Conservation (phyloP, 2,797 vertebrate genomes). For the Pterois miles region DNA sequence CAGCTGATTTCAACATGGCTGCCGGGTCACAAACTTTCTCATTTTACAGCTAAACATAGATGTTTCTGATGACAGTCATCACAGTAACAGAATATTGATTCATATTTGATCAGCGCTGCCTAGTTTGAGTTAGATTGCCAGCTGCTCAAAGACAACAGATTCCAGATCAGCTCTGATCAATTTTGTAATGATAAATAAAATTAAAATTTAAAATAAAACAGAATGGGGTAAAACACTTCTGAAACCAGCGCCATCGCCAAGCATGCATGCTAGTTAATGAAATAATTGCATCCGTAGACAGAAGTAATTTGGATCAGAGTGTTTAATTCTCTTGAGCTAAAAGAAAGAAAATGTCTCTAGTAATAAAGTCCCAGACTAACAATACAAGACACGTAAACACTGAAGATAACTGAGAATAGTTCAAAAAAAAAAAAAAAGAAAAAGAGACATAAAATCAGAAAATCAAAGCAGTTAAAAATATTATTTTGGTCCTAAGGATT, state of each 20-base stretch:
- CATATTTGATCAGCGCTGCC: too few relatives aligned
- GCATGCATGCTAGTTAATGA: background rate
- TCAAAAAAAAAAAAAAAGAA: background rate
- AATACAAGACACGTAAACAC: conserved; percentile 14
- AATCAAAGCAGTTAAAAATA: conserved; percentile 42
- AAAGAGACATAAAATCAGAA: conserved; percentile 12
- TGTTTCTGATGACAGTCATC: too few relatives aligned
- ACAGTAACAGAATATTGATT: too few relatives aligned
- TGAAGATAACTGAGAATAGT: background rate
- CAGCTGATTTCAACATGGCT: too few relatives aligned
- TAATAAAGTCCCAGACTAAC: background rate
- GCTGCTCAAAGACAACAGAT: too few relatives aligned
- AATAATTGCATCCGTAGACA: background rate
- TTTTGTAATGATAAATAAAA: too few relatives aligned
- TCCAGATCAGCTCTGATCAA: too few relatives aligned
- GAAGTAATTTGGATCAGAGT: conserved; percentile 47
- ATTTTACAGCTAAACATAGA: too few relatives aligned
- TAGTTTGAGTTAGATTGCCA: too few relatives aligned
- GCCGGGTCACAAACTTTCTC: too few relatives aligned
- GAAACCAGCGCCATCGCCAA: conserved; percentile 10
- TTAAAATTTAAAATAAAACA: too few relatives aligned
- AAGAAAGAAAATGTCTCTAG: conserved; percentile 17
- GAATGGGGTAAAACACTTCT: background rate
- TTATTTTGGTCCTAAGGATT: conserved; percentile 26
- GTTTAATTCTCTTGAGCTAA: conserved; percentile 73